Base-by-base conservation (phyloP, 1,140 invertebrate genomes). In the Zaprionus vittiger region DNA sequence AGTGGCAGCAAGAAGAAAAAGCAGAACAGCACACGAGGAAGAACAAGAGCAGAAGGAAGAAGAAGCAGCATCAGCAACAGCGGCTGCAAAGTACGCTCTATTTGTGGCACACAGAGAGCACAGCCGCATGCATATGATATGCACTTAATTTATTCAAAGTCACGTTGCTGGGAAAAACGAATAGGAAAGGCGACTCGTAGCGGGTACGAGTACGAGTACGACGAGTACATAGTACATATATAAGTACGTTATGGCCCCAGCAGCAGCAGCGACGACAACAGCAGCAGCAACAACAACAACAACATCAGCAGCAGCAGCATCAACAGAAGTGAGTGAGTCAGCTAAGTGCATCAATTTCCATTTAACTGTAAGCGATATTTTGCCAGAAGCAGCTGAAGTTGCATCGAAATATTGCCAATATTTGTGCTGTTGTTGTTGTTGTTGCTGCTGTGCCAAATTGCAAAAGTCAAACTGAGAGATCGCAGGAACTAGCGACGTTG, bases 341-440 rank as follows among this genome's bases (percentile, higher is more conserved):
- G 85, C 85, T 90, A 90, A 90, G 85, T 90, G 85, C 85, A 90
- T 90, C 86, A 91, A 90, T 90, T 90, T 90, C 85, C 85, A 90
- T 90, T 91, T 90, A 90, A 90, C 85, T 90, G 85, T 90, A 90
- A 90, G 86, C 85, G 81, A 90, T 89, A 89, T 89, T 89, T 90
- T 77, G 79, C 73, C 85, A 90, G 47, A 47, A 67, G 72, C 57
- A 64, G 54, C 61, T 69, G 65, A 60, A 61, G 69, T 72, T 47
- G 44, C 74, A 73, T 67, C 74, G 62, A 67, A 77, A 78, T 61
- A 77, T 78, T 75, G 69, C 59, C 79, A 73, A 77, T 81, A 81
- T 73, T 69, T 67, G 76, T 79, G 64, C 54, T 66, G 54, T 60
- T 77, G 52, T 63, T 77, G 63, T 38, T 81, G 75, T 17, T 80